These are phyloP conservation scores for Canis aureus DNA, from an alignment of 2,113 vertebrate species.

Conservation along the genomic window DNA sequence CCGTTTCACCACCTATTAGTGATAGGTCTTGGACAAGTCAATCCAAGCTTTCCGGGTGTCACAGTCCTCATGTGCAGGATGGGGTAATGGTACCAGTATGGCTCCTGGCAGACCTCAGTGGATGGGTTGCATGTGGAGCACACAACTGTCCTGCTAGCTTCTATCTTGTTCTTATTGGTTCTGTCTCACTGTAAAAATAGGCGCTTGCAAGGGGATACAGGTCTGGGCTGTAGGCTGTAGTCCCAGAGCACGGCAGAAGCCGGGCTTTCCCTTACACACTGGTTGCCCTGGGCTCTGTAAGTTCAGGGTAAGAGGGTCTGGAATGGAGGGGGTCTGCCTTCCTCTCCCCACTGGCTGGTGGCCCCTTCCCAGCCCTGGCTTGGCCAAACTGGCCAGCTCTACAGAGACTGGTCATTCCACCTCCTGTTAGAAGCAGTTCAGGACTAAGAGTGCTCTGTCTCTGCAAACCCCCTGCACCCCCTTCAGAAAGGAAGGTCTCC, in stretches of 20 bases:
- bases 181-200: neutral
- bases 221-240: neutral
- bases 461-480: neutral
- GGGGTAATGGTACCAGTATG: fast-evolving
- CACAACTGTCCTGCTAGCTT: neutral
- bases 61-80: neutral
- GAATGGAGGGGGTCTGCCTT: neutral
- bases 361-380: neutral
- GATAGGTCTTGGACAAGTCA: neutral
- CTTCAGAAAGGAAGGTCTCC: neutral
- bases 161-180: neutral
- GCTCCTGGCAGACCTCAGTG: neutral
- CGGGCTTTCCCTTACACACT: neutral
- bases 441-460: neutral
- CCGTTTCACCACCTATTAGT: neutral
- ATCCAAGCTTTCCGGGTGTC: neutral
- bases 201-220: neutral
- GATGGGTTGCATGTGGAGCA: neutral
- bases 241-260: neutral
- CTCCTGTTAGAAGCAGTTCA: neutral
- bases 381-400: neutral
- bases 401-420: neutral
- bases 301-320: no score
- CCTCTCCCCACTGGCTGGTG: neutral
- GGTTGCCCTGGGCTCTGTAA: no score